phyloP scores from a whole-genome alignment of 2,888 invertebrate species.

The Drosophila rubida region DNA sequence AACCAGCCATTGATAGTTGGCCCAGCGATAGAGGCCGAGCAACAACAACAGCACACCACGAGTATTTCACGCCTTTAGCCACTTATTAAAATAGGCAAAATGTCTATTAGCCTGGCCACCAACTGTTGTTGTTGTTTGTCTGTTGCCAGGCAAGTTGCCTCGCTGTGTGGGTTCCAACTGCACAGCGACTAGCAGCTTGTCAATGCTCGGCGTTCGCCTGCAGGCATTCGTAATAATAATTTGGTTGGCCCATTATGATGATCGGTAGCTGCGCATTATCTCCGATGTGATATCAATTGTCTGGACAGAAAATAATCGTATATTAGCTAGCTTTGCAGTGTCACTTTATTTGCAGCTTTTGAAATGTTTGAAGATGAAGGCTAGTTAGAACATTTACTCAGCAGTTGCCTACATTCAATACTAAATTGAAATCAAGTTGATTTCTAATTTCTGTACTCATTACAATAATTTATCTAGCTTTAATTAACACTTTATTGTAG shows the following conservation, averaged over 20 bases:
- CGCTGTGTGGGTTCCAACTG: slow-evolving; percentile 43
- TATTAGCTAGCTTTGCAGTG: slow-evolving; percentile 4
- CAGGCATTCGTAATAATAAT: slow-evolving; percentile 32
- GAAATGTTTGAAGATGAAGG: neutral
- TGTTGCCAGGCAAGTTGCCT: slow-evolving; percentile 2
- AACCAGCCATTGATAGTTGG: slow-evolving; percentile 58
- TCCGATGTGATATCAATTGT: slow-evolving; percentile 79
- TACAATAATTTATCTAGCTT: no score
- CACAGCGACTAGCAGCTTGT: slow-evolving; percentile 36
- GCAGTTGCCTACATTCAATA: neutral
- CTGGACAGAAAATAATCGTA: neutral
- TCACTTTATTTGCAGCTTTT: neutral
- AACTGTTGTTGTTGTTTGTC: slow-evolving; percentile 21
- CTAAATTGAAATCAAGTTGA: neutral
- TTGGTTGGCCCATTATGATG: slow-evolving; percentile 54
- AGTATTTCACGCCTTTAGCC: slow-evolving; percentile 81
- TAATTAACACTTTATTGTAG: no score
- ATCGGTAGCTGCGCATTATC: slow-evolving; percentile 53
- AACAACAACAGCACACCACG: slow-evolving; percentile 17
- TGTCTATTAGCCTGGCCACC: slow-evolving; percentile 67
- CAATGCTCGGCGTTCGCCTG: slow-evolving; percentile 6
- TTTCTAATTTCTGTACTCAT: no score
- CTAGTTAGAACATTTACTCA: neutral
- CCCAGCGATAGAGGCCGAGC: slow-evolving; percentile 58
- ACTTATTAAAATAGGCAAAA: slow-evolving; percentile 82